Evolutionary conservation across 1,140 invertebrate species (phyloP).

Genomic region (Sipha flava): DNA sequence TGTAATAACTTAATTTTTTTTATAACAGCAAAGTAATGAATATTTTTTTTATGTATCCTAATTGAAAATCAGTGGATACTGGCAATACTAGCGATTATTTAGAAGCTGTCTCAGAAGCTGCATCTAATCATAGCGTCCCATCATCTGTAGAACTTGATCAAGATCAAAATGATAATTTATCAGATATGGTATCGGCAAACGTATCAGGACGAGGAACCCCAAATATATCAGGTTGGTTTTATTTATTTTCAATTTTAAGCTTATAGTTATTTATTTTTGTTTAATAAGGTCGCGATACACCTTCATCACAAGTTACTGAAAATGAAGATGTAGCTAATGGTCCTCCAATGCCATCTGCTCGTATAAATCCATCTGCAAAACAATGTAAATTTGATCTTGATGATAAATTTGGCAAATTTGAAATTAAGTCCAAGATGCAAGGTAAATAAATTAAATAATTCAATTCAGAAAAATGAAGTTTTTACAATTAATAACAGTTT

Average conservation of each 20-base stretch:
- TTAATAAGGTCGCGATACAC: conserved; percentile 76
- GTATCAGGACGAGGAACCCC: conserved; percentile 80
- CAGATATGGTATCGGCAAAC: conserved; percentile 86
- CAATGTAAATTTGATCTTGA: conserved; percentile 85
- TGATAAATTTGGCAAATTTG: conserved; percentile 98
- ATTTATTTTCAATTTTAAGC: background rate
- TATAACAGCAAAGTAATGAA: background rate
- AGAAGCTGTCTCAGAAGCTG: conserved; percentile 88
- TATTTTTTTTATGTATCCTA: background rate
- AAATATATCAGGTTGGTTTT: conserved; percentile 72
- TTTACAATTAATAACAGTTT: too few relatives aligned
- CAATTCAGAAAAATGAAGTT: background rate
- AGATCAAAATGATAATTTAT: conserved; percentile 82
- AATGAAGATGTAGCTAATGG: conserved; percentile 49
- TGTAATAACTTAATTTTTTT: too few relatives aligned
- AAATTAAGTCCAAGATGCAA: conserved; percentile 57
- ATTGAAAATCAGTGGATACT: background rate
- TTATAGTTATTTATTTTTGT: background rate
- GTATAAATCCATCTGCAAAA: conserved; percentile 58
- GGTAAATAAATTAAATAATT: background rate
- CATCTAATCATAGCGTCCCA: conserved; percentile 89
- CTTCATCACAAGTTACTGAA: conserved; percentile 81
- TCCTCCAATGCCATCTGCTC: conserved; percentile 38
- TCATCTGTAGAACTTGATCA: conserved; percentile 80
- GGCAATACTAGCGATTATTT: conserved; percentile 87